A percentile compares a stretch with the other conserved stretches of the same genome.
phyloP scores from a whole-genome alignment of 2,797 vertebrate genomes.

The Myotis findleyi region DNA sequence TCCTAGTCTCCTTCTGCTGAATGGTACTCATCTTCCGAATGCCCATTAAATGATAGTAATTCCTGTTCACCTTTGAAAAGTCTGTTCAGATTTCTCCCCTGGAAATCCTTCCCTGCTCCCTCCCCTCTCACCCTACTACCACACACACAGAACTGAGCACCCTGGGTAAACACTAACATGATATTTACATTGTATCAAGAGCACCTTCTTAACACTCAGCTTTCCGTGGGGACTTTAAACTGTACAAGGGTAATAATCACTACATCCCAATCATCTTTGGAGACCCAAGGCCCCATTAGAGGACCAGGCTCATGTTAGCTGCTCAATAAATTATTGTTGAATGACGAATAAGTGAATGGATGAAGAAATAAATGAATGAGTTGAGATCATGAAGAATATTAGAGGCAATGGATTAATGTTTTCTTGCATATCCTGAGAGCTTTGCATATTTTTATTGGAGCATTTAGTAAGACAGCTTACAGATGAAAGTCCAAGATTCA shows the following conservation, averaged over 20 bases:
- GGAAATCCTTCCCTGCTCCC: background rate
- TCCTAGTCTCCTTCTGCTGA: background rate
- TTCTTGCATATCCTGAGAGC: background rate
- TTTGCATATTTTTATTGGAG: background rate
- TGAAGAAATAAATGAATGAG: background rate
- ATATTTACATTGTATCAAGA: background rate
- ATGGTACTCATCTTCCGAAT: background rate
- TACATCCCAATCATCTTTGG: background rate
- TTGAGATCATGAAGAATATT: background rate
- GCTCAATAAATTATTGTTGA: background rate
- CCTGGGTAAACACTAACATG: background rate
- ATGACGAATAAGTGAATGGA: background rate
- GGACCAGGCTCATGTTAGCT: background rate
- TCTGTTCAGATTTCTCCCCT: background rate
- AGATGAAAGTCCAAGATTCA: constrained; percentile 36
- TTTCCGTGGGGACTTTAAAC: background rate
- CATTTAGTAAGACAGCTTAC: background rate
- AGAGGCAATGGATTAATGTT: background rate
- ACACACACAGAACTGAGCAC: background rate
- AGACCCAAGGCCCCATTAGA: background rate
- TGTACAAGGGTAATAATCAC: background rate
- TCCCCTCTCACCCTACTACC: background rate
- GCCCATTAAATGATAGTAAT: background rate
- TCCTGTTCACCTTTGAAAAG: background rate
- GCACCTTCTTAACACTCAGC: background rate